phyloP scores from a whole-genome alignment of 2,797 vertebrate genomes.

The Botia kubotai region DNA sequence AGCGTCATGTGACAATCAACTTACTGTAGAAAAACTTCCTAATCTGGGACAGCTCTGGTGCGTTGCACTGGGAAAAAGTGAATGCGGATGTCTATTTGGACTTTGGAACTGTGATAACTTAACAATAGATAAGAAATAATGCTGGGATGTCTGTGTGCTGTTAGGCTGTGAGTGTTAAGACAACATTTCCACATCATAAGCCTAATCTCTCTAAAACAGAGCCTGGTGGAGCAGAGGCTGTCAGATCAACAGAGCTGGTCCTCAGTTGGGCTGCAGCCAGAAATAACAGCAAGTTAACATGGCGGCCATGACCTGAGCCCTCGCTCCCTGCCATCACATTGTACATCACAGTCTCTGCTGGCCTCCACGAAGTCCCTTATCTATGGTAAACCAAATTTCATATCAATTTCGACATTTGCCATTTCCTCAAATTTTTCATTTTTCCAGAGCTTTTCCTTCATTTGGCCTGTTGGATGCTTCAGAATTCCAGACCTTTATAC shows the following conservation, averaged over 20 bases:
- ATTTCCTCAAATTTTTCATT: background rate
- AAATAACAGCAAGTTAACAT: constrained; percentile 29
- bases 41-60: background rate
- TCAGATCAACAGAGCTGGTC: constrained; percentile 31
- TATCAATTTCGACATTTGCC: constrained; percentile 5
- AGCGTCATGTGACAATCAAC: background rate
- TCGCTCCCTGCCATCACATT: background rate
- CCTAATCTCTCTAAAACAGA: constrained; percentile 38
- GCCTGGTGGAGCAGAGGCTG: background rate
- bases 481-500: background rate
- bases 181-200: constrained; percentile 45
- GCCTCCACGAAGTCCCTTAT: background rate
- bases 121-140: background rate
- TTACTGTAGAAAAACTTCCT: background rate
- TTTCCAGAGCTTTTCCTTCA: background rate
- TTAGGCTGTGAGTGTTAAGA: constrained; percentile 25
- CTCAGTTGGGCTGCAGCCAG: constrained; percentile 38
- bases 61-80: background rate
- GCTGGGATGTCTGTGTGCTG: background rate
- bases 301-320: constrained; percentile 19
- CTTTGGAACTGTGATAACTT: constrained; percentile 5
- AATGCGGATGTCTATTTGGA: background rate
- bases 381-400: background rate
- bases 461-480: background rate
- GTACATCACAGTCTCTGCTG: background rate